phyloP scores from a whole-genome alignment of 2,888 invertebrate species.

The Ceratothoa steindachneri region DNA sequence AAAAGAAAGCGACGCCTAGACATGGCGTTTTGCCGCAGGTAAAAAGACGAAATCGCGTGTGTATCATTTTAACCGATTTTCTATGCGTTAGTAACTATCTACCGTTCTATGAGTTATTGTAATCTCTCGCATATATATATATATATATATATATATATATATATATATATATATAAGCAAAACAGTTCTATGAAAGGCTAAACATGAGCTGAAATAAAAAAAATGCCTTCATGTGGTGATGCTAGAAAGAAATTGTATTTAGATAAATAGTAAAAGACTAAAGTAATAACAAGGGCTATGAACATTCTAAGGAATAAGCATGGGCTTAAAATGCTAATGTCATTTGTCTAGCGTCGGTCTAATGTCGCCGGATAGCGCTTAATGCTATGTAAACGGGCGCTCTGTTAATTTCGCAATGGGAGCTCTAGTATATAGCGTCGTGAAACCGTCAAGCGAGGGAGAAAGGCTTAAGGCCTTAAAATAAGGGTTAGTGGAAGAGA shows the following conservation, averaged over 20 bases:
- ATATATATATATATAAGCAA: slow-evolving; percentile 8
- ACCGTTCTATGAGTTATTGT: too few relatives aligned
- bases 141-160: slow-evolving; percentile 9
- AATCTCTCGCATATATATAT: slow-evolving; percentile 1
- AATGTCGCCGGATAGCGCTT: slow-evolving; percentile 41
- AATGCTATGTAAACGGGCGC: slow-evolving; percentile 47
- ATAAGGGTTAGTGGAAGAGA: not conserved
- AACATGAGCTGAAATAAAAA: slow-evolving; percentile 8
- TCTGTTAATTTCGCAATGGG: slow-evolving; percentile 46
- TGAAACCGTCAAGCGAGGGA: slow-evolving; percentile 15
- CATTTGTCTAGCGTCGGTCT: slow-evolving; percentile 46
- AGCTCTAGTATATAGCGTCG: slow-evolving; percentile 5
- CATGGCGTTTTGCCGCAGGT: too few relatives aligned
- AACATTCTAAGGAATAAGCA: slow-evolving; percentile 13
- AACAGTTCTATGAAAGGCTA: not conserved
- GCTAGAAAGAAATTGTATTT: slow-evolving; percentile 4
- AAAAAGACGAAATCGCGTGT: too few relatives aligned
- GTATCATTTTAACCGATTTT: too few relatives aligned
- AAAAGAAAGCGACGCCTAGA: too few relatives aligned
- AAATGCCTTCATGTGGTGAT: slow-evolving; percentile 11
- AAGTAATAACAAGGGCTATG: slow-evolving; percentile 13
- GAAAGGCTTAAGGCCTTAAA: slow-evolving; percentile 6
- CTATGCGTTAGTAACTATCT: too few relatives aligned
- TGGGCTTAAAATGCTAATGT: slow-evolving; percentile 47
- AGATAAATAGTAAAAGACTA: slow-evolving; percentile 8